These are phyloP conservation scores for Astropecten irregularis DNA, from an alignment of 53 echinoderm and acorn worm species.

Conservation along the genomic window DNA sequence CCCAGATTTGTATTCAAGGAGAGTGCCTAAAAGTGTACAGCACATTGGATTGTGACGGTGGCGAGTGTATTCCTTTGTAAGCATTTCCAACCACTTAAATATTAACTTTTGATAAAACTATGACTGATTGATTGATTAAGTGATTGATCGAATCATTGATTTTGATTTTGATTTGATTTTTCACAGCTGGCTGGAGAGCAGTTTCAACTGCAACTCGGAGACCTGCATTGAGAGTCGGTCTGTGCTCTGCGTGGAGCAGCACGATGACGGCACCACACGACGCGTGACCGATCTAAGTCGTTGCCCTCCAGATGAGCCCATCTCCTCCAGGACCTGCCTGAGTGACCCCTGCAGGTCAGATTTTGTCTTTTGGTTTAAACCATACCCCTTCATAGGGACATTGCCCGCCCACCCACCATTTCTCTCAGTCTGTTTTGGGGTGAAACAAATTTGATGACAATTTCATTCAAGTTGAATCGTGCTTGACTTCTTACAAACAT, in stretches of 20 bases:
- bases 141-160: too few species aligned
- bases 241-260: conserved; percentile 77
- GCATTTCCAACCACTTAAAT: too few species aligned
- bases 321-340: conserved; percentile 11
- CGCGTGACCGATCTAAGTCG: conserved; percentile 33
- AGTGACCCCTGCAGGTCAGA: conserved; percentile 13
- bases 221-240: conserved; percentile 61
- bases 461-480: too few species aligned
- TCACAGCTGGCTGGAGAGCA: conserved; percentile 70
- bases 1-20: conserved; percentile 73
- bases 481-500: too few species aligned
- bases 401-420: too few species aligned
- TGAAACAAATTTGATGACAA: too few species aligned
- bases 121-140: too few species aligned
- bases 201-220: conserved; percentile 35
- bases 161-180: neutral
- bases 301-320: conserved; percentile 66
- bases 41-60: conserved; percentile 68
- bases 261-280: conserved; percentile 64
- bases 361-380: too few species aligned
- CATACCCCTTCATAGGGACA: neutral
- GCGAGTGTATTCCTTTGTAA: conserved; percentile 77
- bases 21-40: conserved; percentile 66
- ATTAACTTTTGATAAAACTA: too few species aligned
- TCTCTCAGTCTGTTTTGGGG: too few species aligned